These are phyloP conservation scores for Dryomyza anilis DNA, from an alignment of 2,888 invertebrate genomes.

Conservation along the genomic window DNA sequence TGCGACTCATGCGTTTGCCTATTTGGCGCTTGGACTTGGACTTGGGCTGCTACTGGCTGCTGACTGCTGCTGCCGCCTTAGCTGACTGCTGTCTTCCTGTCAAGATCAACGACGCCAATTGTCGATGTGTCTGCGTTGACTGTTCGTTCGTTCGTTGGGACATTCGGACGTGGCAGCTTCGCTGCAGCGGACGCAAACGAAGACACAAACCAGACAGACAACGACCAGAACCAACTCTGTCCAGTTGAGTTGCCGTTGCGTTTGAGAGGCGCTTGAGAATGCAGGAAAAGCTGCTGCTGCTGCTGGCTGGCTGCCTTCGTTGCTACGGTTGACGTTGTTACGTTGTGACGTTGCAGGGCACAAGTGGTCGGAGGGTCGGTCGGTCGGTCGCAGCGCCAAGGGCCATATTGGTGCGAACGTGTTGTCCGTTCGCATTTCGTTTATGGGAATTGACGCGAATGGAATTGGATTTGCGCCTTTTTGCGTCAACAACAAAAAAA, in stretches of 20 bases:
- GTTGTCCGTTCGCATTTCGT: constrained; percentile 21
- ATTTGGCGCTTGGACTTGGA: too few relatives aligned
- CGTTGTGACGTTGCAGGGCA: too few relatives aligned
- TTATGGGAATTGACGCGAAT: constrained; percentile 14
- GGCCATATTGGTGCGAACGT: constrained; percentile 16
- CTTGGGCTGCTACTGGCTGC: background rate
- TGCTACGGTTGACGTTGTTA: background rate
- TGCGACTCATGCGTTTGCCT: too few relatives aligned
- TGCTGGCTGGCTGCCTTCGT: background rate
- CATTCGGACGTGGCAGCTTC: background rate
- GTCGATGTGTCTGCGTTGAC: background rate
- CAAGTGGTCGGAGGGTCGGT: too few relatives aligned
- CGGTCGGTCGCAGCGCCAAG: background rate
- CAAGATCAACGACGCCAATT: constrained; percentile 16
- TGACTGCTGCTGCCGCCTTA: background rate
- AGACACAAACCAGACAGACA: too few relatives aligned
- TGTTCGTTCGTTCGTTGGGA: too few relatives aligned
- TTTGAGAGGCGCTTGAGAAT: background rate
- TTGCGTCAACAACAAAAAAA: background rate
- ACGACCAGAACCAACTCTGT: background rate
- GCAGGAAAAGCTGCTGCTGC: background rate
- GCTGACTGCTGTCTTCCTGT: background rate
- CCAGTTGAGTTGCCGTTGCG: background rate
- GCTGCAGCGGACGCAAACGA: background rate
- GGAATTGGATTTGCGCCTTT: constrained; percentile 22